Percentiles rank a stretch among this genome's conserved stretches.
phyloP scores from a whole-genome alignment of 1,140 invertebrate species.

The Brachionus manjavacas region DNA sequence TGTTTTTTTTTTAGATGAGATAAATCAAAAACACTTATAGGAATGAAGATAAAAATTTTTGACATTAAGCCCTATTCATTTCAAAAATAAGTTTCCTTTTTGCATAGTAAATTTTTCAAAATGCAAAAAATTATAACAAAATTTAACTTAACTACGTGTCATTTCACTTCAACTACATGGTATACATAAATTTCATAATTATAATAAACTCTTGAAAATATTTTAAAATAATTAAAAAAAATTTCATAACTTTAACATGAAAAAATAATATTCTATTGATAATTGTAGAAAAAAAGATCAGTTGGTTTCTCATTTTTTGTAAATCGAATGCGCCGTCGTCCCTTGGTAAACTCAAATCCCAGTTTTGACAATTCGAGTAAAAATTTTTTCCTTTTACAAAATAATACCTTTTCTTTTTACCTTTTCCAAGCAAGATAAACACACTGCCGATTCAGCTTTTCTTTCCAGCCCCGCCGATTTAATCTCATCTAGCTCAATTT shows the following conservation, averaged over 20 bases:
- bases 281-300: not conserved
- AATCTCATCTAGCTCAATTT: not conserved
- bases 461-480: not conserved
- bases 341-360: not conserved
- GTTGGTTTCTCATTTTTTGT: not conserved
- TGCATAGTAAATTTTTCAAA: too few relatives aligned
- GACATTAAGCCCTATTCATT: too few relatives aligned
- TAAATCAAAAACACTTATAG: too few relatives aligned
- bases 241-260: not conserved
- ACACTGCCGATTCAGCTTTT: not conserved
- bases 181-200: not conserved
- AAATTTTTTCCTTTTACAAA: not conserved
- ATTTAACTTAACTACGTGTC: constrained; percentile 36
- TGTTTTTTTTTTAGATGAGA: too few relatives aligned
- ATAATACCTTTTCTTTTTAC: not conserved
- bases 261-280: not conserved
- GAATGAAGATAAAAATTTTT: too few relatives aligned
- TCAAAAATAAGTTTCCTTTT: too few relatives aligned
- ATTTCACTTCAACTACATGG: not conserved
- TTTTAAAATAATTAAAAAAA: not conserved
- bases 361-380: not conserved
- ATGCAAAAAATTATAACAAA: not conserved
- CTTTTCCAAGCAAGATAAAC: not conserved
- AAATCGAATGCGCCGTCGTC: constrained; percentile 4
- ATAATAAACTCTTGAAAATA: not conserved